These are phyloP conservation scores for Epirrhoe alternata DNA, from an alignment of 2,888 invertebrate genomes.

Conservation along the genomic window DNA sequence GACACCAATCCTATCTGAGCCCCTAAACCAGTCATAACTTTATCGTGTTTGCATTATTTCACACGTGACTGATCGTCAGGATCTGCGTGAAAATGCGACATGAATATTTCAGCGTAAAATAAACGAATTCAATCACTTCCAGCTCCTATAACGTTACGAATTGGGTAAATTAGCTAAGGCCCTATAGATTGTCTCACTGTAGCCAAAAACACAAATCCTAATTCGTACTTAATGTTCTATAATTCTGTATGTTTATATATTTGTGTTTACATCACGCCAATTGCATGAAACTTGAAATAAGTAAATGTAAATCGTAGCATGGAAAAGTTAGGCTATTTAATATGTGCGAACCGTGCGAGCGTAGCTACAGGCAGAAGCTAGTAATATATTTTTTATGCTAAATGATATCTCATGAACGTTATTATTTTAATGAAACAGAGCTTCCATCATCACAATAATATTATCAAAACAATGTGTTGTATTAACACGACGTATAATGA, in stretches of 20 bases:
- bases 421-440: background rate
- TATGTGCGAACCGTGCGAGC: too few species aligned
- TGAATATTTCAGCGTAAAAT: conserved; percentile 75
- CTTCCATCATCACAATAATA: background rate
- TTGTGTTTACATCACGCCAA: too few species aligned
- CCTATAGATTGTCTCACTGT: background rate
- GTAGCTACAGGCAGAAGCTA: too few species aligned
- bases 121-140: conserved; percentile 56
- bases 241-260: too few species aligned
- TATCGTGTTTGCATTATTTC: conserved; percentile 82
- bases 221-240: too few species aligned
- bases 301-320: too few species aligned
- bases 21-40: conserved; percentile 75
- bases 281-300: too few species aligned
- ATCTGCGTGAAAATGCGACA: conserved; percentile 77
- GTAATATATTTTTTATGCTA: too few species aligned
- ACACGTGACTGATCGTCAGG: conserved; percentile 71
- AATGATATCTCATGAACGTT: background rate
- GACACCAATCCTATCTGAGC: conserved; percentile 60
- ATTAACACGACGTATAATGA: conserved; percentile 6
- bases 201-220: background rate
- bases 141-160: conserved; percentile 7
- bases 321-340: too few species aligned
- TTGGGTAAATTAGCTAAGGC: conserved; percentile 10
- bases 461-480: conserved; percentile 2